A percentile compares a stretch with the other conserved stretches of the same genome.
Evolutionary conservation across 2,888 invertebrate genomes (phyloP).

Genomic region (Cephus runcator): DNA sequence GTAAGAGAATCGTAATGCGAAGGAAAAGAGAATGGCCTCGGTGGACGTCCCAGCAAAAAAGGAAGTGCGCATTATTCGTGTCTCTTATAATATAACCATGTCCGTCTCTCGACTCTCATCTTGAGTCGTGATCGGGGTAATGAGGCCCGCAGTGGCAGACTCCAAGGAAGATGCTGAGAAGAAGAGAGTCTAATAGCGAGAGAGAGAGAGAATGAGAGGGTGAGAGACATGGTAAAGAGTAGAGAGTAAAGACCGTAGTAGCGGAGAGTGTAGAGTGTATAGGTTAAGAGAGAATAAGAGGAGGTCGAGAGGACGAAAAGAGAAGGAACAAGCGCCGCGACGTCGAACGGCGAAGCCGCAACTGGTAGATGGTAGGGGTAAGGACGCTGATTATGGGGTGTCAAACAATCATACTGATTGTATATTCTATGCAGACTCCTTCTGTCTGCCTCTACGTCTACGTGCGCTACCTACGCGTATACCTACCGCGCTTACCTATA

Average conservation of each 20-base stretch:
- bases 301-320: slow-evolving; percentile 28
- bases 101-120: slow-evolving; percentile 60
- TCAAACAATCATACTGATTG: slow-evolving; percentile 66
- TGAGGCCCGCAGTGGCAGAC: slow-evolving; percentile 46
- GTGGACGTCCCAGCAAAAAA: slow-evolving; percentile 30
- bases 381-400: slow-evolving; percentile 65
- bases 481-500: background rate
- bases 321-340: slow-evolving; percentile 15
- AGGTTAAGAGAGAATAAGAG: slow-evolving; percentile 27
- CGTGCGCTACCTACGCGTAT: slow-evolving; percentile 1
- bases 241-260: slow-evolving; percentile 20
- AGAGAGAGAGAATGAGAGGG: slow-evolving; percentile 7
- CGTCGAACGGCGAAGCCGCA: slow-evolving; percentile 7
- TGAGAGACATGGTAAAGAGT: slow-evolving; percentile 25
- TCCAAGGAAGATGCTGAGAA: slow-evolving; percentile 16
- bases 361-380: slow-evolving; percentile 43
- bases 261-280: background rate
- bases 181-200: slow-evolving; percentile 16
- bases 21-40: background rate
- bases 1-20: background rate
- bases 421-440: slow-evolving; percentile 55
- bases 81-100: slow-evolving; percentile 63
- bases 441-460: slow-evolving; percentile 39
- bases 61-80: slow-evolving; percentile 54
- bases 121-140: slow-evolving; percentile 64